These are phyloP conservation scores for Perca schrenkii DNA, from an alignment of 2,113 vertebrate species.

Conservation along the genomic window DNA sequence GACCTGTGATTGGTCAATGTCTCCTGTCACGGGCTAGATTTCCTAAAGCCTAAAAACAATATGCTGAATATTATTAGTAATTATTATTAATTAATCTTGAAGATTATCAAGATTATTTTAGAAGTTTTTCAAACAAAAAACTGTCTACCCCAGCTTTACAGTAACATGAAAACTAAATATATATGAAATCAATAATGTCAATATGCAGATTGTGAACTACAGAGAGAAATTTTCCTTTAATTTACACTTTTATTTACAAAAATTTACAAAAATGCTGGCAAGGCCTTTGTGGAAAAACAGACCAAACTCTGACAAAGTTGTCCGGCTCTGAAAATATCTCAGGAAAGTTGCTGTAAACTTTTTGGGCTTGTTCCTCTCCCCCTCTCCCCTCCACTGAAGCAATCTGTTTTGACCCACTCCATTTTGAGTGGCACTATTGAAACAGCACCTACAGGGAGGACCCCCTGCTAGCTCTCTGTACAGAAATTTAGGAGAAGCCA, in stretches of 20 bases:
- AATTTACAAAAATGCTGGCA: constrained; percentile 56
- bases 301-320: constrained; percentile 43
- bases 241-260: constrained; percentile 30
- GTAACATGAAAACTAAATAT: background rate
- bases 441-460: constrained; percentile 79
- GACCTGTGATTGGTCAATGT: too few relatives aligned
- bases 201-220: background rate
- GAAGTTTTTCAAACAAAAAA: too few relatives aligned
- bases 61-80: too few relatives aligned
- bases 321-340: constrained; percentile 47
- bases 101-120: too few relatives aligned
- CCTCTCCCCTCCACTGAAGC: constrained; percentile 61
- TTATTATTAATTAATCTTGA: too few relatives aligned
- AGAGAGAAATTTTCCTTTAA: constrained; percentile 51
- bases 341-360: constrained; percentile 76
- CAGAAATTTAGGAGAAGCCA: constrained; percentile 77
- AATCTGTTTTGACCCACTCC: constrained; percentile 80
- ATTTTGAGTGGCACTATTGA: constrained; percentile 77
- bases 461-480: constrained; percentile 82
- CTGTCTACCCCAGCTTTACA: too few relatives aligned
- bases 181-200: background rate
- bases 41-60: too few relatives aligned
- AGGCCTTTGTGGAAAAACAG: constrained; percentile 26
- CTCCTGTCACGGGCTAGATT: too few relatives aligned
- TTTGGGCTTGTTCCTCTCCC: constrained; percentile 53